Evolutionary conservation across 2,113 vertebrate species (phyloP).

Genomic region (Tychaedon coryphoeus): DNA sequence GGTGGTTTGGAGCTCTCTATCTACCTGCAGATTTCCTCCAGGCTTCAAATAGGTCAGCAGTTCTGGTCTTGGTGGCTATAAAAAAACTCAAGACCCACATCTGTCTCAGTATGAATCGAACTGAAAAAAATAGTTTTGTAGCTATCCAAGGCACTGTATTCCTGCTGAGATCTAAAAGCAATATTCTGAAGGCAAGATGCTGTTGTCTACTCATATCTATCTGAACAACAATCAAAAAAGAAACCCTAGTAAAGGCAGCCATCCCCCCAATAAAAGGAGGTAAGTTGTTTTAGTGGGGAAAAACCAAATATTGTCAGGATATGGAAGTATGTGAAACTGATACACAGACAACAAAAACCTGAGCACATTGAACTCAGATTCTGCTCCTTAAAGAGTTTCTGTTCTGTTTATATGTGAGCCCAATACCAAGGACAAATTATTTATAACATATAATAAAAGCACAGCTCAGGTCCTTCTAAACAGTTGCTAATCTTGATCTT

Average conservation of each 20-base stretch:
- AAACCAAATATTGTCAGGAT: background rate
- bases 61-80: background rate
- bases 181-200: background rate
- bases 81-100: background rate
- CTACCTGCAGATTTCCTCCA: background rate
- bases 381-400: background rate
- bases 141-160: background rate
- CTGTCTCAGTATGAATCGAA: background rate
- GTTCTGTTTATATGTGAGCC: background rate
- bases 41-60: background rate
- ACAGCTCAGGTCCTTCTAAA: constrained; percentile 28
- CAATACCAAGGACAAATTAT: background rate
- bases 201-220: background rate
- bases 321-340: background rate
- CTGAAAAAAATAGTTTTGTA: background rate
- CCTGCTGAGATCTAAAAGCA: background rate
- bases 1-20: background rate
- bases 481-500: constrained; percentile 51
- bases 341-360: background rate
- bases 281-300: background rate
- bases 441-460: constrained; percentile 47
- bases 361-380: background rate
- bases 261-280: accelerated
- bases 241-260: background rate
- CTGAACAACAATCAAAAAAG: background rate